Evolutionary conservation across 2,888 invertebrate genomes (phyloP).

Genomic region (Leptopilina syphax): DNA sequence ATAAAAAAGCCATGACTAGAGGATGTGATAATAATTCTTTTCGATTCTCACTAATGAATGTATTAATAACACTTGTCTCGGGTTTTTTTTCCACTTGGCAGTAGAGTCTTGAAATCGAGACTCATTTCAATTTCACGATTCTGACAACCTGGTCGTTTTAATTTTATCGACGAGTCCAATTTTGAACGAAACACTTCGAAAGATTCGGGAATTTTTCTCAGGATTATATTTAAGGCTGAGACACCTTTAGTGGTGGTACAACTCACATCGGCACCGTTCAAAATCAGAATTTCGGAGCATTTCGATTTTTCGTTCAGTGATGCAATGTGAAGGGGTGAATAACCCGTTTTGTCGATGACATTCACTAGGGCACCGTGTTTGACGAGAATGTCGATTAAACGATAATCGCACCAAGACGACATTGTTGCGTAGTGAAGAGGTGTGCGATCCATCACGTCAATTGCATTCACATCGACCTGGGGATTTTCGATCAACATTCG

Average conservation of each 20-base stretch:
- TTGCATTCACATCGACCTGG: constrained; percentile 73
- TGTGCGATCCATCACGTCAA: constrained; percentile 73
- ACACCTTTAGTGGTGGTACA: constrained; percentile 75
- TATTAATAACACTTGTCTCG: constrained; percentile 77
- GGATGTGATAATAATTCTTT: constrained; percentile 77
- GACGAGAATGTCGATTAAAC: constrained; percentile 68
- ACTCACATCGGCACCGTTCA: constrained; percentile 77
- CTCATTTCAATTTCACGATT: constrained; percentile 74
- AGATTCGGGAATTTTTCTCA: constrained; percentile 76
- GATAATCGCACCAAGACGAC: constrained; percentile 68
- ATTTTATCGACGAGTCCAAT: constrained; percentile 73
- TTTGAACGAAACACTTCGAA: constrained; percentile 75
- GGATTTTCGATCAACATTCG: constrained; percentile 68
- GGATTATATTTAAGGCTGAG: constrained; percentile 75
- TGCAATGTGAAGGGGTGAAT: constrained; percentile 77
- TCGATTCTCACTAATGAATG: constrained; percentile 76
- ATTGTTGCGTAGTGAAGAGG: constrained; percentile 77
- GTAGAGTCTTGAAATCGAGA: constrained; percentile 72
- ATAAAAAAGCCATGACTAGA: constrained; percentile 77
- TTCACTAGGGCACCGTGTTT: constrained; percentile 72
- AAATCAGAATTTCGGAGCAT: constrained; percentile 75
- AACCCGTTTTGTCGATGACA: constrained; percentile 73
- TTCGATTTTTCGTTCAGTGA: constrained; percentile 76
- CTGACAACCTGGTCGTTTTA: constrained; percentile 69
- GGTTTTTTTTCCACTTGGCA: constrained; percentile 71